phyloP scores from a whole-genome alignment of 1,140 invertebrate species.

The Brachionus asplanchnoidis region DNA sequence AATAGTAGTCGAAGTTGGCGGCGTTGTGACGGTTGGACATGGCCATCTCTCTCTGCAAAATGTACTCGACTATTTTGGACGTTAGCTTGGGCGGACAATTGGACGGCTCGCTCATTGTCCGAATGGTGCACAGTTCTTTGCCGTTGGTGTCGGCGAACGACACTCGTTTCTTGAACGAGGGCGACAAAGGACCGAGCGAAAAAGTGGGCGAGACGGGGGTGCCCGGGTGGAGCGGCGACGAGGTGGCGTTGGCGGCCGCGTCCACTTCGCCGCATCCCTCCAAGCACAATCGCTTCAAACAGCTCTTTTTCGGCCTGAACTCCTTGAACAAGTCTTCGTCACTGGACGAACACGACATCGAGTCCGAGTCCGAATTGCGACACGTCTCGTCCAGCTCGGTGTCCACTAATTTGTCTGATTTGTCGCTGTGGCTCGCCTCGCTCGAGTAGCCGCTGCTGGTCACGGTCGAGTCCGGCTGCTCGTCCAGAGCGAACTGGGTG shows the following conservation, averaged over 20 bases:
- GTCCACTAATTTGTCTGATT: background rate
- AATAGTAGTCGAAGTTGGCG: conserved; percentile 45
- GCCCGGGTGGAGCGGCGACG: background rate
- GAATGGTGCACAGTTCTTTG: conserved; percentile 71
- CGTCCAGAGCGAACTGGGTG: background rate
- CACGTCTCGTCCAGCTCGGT: background rate
- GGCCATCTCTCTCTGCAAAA: conserved; percentile 47
- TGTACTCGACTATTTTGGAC: conserved; percentile 46
- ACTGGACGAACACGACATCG: background rate
- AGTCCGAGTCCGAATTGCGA: background rate
- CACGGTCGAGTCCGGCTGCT: background rate
- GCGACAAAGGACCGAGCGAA: background rate
- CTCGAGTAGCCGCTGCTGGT: background rate
- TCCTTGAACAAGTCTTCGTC: conserved; percentile 14
- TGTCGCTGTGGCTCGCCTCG: background rate
- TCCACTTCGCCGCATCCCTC: background rate
- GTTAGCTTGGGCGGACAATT: conserved; percentile 69
- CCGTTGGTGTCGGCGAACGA: conserved; percentile 90
- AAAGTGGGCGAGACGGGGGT: background rate
- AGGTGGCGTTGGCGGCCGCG: background rate
- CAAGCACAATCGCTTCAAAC: background rate
- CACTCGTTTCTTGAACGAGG: conserved; percentile 69
- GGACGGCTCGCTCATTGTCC: conserved; percentile 82
- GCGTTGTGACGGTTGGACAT: background rate
- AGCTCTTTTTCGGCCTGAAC: conserved; percentile 18